Evolutionary conservation across 2,113 vertebrate species (phyloP).

Genomic region (Sander vitreus): DNA sequence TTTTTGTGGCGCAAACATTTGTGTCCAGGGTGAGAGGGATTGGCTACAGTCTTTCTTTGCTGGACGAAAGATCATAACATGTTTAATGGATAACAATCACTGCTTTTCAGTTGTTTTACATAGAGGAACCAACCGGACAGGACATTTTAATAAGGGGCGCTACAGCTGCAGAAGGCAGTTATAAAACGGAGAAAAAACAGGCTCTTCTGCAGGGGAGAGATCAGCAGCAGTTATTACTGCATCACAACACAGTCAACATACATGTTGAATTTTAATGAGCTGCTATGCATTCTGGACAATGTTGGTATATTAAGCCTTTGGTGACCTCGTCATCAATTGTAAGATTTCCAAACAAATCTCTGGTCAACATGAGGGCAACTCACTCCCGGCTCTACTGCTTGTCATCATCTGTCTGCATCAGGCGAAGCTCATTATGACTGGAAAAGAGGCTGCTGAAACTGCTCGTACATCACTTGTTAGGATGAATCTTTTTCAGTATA

Average conservation of each 20-base stretch:
- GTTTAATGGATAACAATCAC: not conserved
- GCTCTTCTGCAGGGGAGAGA: conserved; percentile 13
- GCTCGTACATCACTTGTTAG: not conserved
- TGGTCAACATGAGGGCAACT: conserved; percentile 4
- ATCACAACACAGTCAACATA: conserved; percentile 1
- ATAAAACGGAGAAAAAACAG: not conserved
- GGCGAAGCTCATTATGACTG: conserved; percentile 12
- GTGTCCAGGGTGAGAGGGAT: too few species aligned
- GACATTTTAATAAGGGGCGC: not conserved
- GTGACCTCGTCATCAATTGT: conserved; percentile 19
- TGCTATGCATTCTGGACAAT: conserved; percentile 1
- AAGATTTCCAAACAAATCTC: conserved; percentile 25
- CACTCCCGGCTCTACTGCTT: not conserved
- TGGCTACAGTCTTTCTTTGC: not conserved
- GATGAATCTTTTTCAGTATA: not conserved
- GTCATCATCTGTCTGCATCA: conserved; percentile 11
- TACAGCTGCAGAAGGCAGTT: not conserved
- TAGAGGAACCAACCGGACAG: not conserved
- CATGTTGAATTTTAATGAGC: conserved; percentile 26
- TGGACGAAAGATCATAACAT: not conserved
- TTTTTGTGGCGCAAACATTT: too few species aligned
- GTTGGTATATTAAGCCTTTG: not conserved
- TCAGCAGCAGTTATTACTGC: conserved; percentile 16
- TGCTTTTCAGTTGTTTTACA: conserved; percentile 14
- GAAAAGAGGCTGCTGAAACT: not conserved